A percentile compares a stretch with the other conserved stretches of the same genome.
These are phyloP conservation scores for Pipa parva DNA, from an alignment of 2,113 vertebrate species.

Conservation along the genomic window DNA sequence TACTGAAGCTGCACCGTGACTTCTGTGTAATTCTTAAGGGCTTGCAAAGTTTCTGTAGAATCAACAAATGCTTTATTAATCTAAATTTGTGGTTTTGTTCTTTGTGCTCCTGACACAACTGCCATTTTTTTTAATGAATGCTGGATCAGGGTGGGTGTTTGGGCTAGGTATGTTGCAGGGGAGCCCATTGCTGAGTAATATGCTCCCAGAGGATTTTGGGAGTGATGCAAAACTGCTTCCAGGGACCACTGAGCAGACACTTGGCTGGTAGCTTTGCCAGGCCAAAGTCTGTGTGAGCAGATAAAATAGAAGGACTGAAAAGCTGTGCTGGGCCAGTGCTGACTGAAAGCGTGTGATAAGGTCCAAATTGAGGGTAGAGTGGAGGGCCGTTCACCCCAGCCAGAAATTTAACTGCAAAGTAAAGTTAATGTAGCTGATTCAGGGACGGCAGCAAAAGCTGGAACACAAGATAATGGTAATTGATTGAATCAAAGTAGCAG, in stretches of 20 bases:
- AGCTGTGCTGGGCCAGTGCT: constrained; percentile 73
- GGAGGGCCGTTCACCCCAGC: constrained; percentile 54
- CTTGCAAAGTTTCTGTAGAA: constrained; percentile 78
- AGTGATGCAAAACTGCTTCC: constrained; percentile 61
- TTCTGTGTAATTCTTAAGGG: constrained; percentile 73
- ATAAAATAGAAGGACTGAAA: constrained; percentile 78
- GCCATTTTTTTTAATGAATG: constrained; percentile 62
- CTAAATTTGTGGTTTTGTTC: constrained; percentile 77
- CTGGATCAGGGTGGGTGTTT: constrained; percentile 54
- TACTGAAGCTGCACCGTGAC: constrained; percentile 70
- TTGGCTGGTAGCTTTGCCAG: constrained; percentile 68
- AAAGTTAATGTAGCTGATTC: constrained; percentile 70
- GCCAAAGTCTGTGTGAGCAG: constrained; percentile 77
- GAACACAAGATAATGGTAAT: constrained; percentile 73
- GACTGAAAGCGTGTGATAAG: constrained; percentile 91
- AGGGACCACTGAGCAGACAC: constrained; percentile 55
- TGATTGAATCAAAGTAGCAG: constrained; percentile 72
- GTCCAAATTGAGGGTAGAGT: constrained; percentile 68
- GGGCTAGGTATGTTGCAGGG: constrained; percentile 63
- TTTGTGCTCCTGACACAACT: constrained; percentile 62
- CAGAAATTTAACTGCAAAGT: constrained; percentile 68
- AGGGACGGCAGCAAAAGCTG: constrained; percentile 61
- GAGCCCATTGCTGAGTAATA: constrained; percentile 70
- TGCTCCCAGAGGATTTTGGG: constrained; percentile 70
- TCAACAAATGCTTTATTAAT: constrained; percentile 81